phyloP scores from a whole-genome alignment of 2,797 vertebrate species.

The Odontamblyopus lacepedii region DNA sequence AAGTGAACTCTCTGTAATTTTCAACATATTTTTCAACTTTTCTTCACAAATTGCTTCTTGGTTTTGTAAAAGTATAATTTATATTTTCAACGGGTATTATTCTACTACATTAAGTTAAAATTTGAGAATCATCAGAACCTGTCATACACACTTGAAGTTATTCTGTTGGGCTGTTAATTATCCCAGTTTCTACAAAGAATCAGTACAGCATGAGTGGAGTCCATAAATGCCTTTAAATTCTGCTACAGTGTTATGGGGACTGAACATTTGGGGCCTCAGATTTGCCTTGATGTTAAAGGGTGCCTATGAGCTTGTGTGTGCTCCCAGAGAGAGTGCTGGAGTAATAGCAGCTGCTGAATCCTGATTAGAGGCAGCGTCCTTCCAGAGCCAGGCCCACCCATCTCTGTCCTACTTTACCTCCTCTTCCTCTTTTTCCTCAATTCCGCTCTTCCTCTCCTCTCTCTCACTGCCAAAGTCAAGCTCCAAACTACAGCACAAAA shows the following conservation, averaged over 20 bases:
- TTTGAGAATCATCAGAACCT: too few species aligned
- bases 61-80: too few species aligned
- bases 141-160: background rate
- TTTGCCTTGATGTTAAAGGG: slow-evolving; percentile 57
- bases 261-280: slow-evolving; percentile 15
- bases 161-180: slow-evolving; percentile 5
- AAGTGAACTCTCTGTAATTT: too few species aligned
- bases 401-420: slow-evolving; percentile 69
- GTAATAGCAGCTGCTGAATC: slow-evolving; percentile 76
- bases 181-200: slow-evolving; percentile 14
- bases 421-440: slow-evolving; percentile 11
- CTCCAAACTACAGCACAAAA: slow-evolving; percentile 44
- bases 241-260: slow-evolving; percentile 16
- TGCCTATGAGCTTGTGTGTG: slow-evolving; percentile 53
- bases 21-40: too few species aligned
- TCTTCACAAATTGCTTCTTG: too few species aligned
- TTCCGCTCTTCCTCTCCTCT: slow-evolving; percentile 9
- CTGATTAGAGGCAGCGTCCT: slow-evolving; percentile 71
- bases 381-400: slow-evolving; percentile 63
- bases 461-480: slow-evolving; percentile 29
- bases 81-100: too few species aligned
- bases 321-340: slow-evolving; percentile 60
- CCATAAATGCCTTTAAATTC: slow-evolving; percentile 15
- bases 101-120: too few species aligned
- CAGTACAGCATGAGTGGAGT: slow-evolving; percentile 15